Base-by-base conservation (phyloP, 2,113 vertebrate genomes). In the Indicator maculatus region DNA sequence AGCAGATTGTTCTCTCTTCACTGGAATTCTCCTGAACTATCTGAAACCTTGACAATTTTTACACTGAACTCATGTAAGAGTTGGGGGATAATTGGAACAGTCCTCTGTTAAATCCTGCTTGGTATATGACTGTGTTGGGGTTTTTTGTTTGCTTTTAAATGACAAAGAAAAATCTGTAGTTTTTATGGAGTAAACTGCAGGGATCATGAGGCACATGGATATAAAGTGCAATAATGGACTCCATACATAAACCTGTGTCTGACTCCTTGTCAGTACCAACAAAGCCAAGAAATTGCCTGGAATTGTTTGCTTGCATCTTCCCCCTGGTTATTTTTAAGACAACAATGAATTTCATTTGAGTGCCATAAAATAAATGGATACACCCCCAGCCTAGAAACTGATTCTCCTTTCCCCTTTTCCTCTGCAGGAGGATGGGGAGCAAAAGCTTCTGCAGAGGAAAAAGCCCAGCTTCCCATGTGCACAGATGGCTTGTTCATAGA, bases 1-100 rank as follows among this genome's bases (percentile, higher is more conserved):
- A 95, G 78, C 75, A 88, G 73, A 55, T 52, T 58, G 15, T 67
- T 70, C 41, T 83, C 80, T 86, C 82, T 93, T 90, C 76, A 74
- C 59, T 78, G 84, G 86, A 73, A 45, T 86, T 81, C 77, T 61
- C 45, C 36, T 24, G 38, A 63, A 86, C 31, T 7, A 10, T 47
- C 50, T 59, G 56, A 83, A 78, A 30, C 47, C 4, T 3, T 0
- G 1, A 31, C 17, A 4, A 41, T 58, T 80, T 39, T 72, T 64
- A 71, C 83, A 16, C 44, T 88, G 16, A 52, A 20, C 38, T 12
- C 11, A 15, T 23, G 23, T 47, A 60, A 59, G 33, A 31, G 38
- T 52, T 23, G 8, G 50, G n/a, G 27, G 71, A 55, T 82, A 66
- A 78, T 6, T 60, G 39, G 41, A 63, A 45, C 3, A 85, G 27